Evolutionary conservation across 2,797 vertebrate species (phyloP).

Genomic region (Enteromius radiatus): DNA sequence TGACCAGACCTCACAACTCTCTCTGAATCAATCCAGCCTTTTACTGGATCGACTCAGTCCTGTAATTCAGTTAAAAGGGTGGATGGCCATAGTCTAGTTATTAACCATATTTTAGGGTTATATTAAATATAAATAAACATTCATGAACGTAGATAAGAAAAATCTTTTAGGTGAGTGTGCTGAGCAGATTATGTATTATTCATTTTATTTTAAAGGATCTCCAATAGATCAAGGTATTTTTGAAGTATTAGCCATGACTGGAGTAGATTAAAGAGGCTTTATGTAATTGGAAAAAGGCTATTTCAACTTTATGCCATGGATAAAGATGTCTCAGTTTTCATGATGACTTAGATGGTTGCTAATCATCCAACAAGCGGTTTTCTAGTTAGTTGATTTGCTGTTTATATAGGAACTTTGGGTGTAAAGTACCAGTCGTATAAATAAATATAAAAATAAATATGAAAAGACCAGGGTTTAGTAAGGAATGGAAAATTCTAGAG

Average conservation of each 20-base stretch:
- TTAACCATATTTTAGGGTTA: background rate
- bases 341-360: background rate
- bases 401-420: background rate
- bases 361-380: background rate
- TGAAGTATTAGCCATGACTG: background rate
- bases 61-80: conserved; percentile 20
- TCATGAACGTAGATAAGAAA: background rate
- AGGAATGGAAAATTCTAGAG: background rate
- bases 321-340: conserved; percentile 4
- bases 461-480: background rate
- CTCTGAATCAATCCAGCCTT: background rate
- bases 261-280: conserved; percentile 2
- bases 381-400: background rate
- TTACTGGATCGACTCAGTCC: background rate
- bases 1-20: background rate
- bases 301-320: background rate
- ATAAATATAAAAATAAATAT: background rate
- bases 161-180: background rate
- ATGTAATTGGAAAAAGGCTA: background rate
- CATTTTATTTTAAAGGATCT: background rate
- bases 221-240: background rate
- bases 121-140: background rate
- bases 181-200: conserved; percentile 6
- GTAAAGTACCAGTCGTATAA: background rate
- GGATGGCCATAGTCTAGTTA: background rate